Conservation (phyloP, 2,113 vertebrate genomes). For the Agapornis roseicollis region DNA sequence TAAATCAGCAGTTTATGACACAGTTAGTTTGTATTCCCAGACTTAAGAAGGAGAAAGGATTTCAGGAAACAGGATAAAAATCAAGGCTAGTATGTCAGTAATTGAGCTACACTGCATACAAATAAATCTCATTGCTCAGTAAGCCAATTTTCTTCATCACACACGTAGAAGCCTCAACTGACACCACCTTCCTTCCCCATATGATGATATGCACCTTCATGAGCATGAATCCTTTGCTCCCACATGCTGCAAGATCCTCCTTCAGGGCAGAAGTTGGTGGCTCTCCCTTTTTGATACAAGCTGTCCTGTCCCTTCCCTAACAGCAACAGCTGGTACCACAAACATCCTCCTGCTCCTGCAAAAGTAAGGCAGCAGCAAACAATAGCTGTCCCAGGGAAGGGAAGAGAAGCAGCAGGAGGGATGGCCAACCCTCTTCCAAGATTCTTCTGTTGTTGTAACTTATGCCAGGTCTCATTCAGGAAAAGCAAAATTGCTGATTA, state of each 20-base stretch:
- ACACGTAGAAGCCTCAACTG: fast-evolving
- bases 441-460: neutral
- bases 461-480: neutral
- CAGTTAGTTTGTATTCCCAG: neutral
- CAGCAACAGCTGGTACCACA: neutral
- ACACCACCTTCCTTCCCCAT: neutral
- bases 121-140: neutral
- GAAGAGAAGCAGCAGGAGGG: neutral
- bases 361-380: neutral
- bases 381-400: neutral
- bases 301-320: neutral
- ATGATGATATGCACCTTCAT: neutral
- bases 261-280: neutral
- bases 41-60: neutral
- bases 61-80: neutral
- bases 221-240: neutral
- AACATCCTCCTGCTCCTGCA: neutral
- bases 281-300: neutral
- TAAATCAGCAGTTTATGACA: slow-evolving; percentile 3
- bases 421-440: fast-evolving
- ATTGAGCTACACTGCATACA: neutral
- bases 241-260: neutral
- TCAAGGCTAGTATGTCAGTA: neutral
- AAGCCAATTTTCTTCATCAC: neutral
- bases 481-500: neutral